Base-by-base conservation (phyloP, 2,113 vertebrate species). In the Meleagris gallopavo region DNA sequence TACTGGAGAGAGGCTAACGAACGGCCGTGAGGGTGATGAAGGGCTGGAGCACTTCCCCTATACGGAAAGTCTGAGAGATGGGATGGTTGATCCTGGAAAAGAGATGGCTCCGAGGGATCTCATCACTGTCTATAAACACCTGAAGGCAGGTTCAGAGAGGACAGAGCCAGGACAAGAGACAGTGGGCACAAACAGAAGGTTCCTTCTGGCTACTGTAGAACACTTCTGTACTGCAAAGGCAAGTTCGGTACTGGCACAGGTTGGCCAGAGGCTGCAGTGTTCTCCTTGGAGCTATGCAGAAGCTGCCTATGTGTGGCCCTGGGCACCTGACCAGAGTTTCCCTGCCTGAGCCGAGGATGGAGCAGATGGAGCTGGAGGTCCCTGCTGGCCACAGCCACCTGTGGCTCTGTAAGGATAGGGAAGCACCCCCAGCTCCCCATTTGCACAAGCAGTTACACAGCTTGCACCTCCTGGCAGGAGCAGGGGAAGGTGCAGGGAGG, bases 381-480 rank as follows among this genome's bases (percentile, higher is more conserved):
- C 20, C n/a, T 58, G 32, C 57, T 30, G 30, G 32, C 32, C 57
- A 11, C 32, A 58, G 32, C 30, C 32, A 58, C 55, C 55, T 34
- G 57, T 58, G 32, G 19, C 19, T 58, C 57, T 58, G 22, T 9
- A 8, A 22, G 13, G 13, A 3, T 27, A 14, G 41, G 64, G 27
- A 29, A 32, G 11, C 48, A 34, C 4, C 41, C 22, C 29, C 29
- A 24, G 22, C 52, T 36, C 40, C 41, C 48, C n/a, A 30, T 17
- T 48, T 1, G 30, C 50, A 30, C 7, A 0, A 43, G 29, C 0
- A 5, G 30, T 17, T 36, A 21, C 21, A 16, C 45, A 25, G 32
- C 11, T 50, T 32, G 1, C 10, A 21, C 12, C 43, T 20, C 34
- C 18, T 20, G 11, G 46, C 10, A 22, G 27, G 30, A 52, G 45